These are phyloP conservation scores for Ladona fulva DNA, from an alignment of 1,140 invertebrate species.

Conservation along the genomic window DNA sequence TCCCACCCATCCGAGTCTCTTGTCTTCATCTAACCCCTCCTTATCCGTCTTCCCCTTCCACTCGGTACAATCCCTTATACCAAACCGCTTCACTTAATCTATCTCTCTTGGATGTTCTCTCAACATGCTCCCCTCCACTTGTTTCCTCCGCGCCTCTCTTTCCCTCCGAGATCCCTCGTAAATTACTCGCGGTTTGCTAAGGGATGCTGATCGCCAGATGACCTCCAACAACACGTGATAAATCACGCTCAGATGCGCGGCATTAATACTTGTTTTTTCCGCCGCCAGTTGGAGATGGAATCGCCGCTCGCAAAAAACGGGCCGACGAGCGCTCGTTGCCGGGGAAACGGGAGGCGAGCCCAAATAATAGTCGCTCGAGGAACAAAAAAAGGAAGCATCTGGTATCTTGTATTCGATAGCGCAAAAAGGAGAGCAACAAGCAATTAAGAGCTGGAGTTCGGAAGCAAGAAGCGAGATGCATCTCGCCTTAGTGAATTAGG, in stretches of 20 bases:
- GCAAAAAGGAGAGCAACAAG: too few relatives aligned
- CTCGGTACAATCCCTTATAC: background rate
- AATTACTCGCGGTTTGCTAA: background rate
- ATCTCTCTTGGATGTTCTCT: background rate
- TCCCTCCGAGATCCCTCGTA: background rate
- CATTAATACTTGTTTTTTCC: background rate
- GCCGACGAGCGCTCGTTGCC: too few relatives aligned
- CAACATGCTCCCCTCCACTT: background rate
- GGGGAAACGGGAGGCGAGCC: too few relatives aligned
- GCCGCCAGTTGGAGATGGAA: background rate
- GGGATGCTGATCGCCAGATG: slow-evolving; percentile 1
- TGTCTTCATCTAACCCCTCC: background rate
- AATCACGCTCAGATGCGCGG: background rate
- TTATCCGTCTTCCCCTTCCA: background rate
- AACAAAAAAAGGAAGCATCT: too few relatives aligned
- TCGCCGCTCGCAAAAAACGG: background rate
- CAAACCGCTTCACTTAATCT: background rate
- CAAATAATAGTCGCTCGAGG: too few relatives aligned
- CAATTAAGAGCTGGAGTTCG: too few relatives aligned
- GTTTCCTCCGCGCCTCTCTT: background rate
- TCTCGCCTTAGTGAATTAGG: too few relatives aligned
- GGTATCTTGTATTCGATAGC: too few relatives aligned
- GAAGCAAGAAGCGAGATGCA: too few relatives aligned
- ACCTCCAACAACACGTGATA: slow-evolving; percentile 8
- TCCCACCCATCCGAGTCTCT: too few relatives aligned